Conservation (phyloP, 2,888 invertebrate genomes). For the Agonopterix arenella region DNA sequence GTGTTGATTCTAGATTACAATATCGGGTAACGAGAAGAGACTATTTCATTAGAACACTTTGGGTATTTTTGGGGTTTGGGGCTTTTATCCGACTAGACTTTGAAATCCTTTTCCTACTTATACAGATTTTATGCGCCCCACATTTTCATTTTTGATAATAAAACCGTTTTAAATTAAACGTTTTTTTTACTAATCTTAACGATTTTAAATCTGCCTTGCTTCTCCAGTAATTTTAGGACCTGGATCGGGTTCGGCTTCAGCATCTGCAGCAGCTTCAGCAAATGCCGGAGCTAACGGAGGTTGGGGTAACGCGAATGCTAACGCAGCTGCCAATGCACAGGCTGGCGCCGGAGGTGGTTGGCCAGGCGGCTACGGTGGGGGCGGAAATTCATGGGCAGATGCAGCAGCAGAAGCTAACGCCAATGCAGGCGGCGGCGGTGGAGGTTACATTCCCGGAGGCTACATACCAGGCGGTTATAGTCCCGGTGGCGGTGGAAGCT, state of each 20-base stretch:
- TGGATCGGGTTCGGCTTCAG: not conserved
- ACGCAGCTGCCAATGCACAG: constrained; percentile 10
- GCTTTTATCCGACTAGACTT: too few species aligned
- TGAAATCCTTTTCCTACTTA: too few species aligned
- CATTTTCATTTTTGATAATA: too few species aligned
- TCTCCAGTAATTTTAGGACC: not conserved
- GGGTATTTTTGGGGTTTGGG: too few species aligned
- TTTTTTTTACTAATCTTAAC: too few species aligned
- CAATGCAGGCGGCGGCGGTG: constrained; percentile 4
- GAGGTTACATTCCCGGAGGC: constrained; percentile 3
- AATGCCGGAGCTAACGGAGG: not conserved
- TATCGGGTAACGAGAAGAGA: too few species aligned
- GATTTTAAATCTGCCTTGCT: too few species aligned
- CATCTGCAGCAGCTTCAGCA: not conserved
- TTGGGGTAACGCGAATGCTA: not conserved
- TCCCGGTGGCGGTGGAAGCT: not conserved
- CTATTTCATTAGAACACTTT: too few species aligned
- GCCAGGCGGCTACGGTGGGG: too few species aligned
- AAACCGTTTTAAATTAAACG: too few species aligned
- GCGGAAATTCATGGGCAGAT: not conserved
- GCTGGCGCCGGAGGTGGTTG: not conserved
- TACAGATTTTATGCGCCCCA: too few species aligned
- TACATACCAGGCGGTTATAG: not conserved
- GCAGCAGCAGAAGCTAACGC: constrained; percentile 3
- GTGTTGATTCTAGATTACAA: too few species aligned